phyloP scores from a whole-genome alignment of 2,113 vertebrate species.

The Phalacrocorax brasilianus region DNA sequence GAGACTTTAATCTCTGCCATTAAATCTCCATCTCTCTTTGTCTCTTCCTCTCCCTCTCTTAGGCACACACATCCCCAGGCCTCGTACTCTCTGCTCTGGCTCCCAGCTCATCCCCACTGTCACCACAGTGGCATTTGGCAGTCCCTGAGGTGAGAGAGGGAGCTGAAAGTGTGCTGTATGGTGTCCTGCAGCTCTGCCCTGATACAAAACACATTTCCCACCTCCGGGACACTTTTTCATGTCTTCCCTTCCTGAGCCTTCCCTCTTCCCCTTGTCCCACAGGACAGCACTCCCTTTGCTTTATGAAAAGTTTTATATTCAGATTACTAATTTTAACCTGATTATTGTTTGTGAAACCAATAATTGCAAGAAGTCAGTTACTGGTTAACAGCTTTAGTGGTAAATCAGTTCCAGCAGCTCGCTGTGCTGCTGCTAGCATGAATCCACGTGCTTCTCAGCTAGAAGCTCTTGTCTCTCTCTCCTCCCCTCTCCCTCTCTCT shows the following conservation, averaged over 20 bases:
- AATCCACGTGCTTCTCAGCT: slow-evolving; percentile 55
- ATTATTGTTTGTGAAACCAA: slow-evolving; percentile 29
- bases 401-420: slow-evolving; percentile 52
- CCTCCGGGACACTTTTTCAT: neutral
- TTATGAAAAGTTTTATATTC: neutral
- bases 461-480: neutral
- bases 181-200: neutral
- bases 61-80: neutral
- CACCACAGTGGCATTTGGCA: slow-evolving; percentile 23
- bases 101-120: neutral
- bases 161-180: neutral
- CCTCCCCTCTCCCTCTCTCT: neutral
- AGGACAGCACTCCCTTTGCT: neutral
- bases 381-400: slow-evolving; percentile 23
- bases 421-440: slow-evolving; percentile 29
- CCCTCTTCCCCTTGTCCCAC: neutral
- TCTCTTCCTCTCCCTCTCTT: neutral
- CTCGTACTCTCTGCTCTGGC: neutral
- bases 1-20: neutral
- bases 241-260: neutral
- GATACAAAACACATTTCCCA: slow-evolving; percentile 16
- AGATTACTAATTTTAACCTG: slow-evolving; percentile 42
- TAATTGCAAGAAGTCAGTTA: slow-evolving; percentile 27
- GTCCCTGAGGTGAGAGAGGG: neutral
- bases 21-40: neutral